Base-by-base conservation (phyloP, 2,797 vertebrate genomes). In the Pogonophryne albipinna region DNA sequence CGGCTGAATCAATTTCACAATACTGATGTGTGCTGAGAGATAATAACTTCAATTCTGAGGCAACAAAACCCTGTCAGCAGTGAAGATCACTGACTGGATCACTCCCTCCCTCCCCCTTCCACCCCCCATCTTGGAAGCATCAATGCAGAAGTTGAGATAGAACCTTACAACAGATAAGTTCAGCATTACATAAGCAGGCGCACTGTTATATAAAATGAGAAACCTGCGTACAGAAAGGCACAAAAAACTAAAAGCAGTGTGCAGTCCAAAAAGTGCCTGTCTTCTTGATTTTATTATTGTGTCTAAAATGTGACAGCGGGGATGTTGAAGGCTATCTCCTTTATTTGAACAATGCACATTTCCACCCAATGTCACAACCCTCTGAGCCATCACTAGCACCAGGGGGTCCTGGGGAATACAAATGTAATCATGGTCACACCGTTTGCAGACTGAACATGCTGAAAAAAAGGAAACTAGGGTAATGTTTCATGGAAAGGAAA, bases 1-100 rank as follows among this genome's bases (percentile, higher is more conserved):
- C 34, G 31, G 53, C 64, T 38, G 59, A 87, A 82, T 89, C 86
- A 78, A 88, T 86, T 89, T 75, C 64, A 77, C 82, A 63, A 72
- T 82, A 31, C 34, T 66, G 76, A 77, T 83, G 72, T 86, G 84
- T 82, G 74, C 71, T 50, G 34, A 79, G 63, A 85, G 79, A 85
- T 87, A 83, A 89, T 86, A 86, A 83, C 85, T 85, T 71, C 66
- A 70, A 52, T 64, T 80, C 45, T 57, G 64, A 71, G 46, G 31
- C 60, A 72, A 79, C 76, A 71, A 80, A 78, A 68, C 59, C 50
- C 58, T 20, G 69, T 84, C 83, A 84, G 87, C 64, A 73, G 27
- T 11, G 50, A 65, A 66, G 70, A 80, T 81, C 50, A 52, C 77
- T 45, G 63, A 79, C 64, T 69, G 59, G 53, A 47, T 66, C 67